Conservation (phyloP, 1,140 invertebrate species). For the Telenomus remus region DNA sequence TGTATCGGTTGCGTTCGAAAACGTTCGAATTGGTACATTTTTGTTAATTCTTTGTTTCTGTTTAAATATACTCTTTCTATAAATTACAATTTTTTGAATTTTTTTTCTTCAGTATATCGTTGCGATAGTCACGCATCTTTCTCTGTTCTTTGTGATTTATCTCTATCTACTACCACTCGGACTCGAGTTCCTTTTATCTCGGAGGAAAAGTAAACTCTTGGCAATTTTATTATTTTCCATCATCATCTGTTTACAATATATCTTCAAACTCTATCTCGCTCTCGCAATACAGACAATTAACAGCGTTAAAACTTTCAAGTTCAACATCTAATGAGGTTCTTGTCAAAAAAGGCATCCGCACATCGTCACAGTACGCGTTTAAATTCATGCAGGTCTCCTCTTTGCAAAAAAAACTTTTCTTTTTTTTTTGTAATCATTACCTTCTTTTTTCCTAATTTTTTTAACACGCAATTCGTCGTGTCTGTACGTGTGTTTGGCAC, state of each 20-base stretch:
- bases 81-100: conserved; percentile 8
- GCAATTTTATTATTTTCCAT: conserved; percentile 15
- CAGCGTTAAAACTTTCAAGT: conserved; percentile 75
- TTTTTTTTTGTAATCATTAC: conserved; percentile 18
- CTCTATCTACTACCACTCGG: conserved; percentile 37
- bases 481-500: conserved; percentile 52
- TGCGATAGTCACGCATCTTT: conserved; percentile 40
- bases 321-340: conserved; percentile 75
- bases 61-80: too few species aligned
- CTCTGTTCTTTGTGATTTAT: conserved; percentile 28
- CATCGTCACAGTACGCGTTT: conserved; percentile 59
- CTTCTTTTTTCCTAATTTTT: conserved; percentile 6
- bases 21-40: conserved; percentile 40
- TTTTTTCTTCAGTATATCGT: conserved; percentile 15
- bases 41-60: background rate
- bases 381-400: conserved; percentile 10
- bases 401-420: too few species aligned
- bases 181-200: conserved; percentile 7
- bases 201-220: conserved; percentile 15
- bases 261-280: conserved; percentile 46
- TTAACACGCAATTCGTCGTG: conserved; percentile 39
- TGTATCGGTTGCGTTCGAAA: conserved; percentile 54
- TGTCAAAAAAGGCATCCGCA: conserved; percentile 72
- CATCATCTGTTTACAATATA: background rate
- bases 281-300: conserved; percentile 69